Evolutionary conservation across 2,888 invertebrate species (phyloP), one percentile per base, ranked within the genome.

Genomic region (Ctenicera cuprea): DNA sequence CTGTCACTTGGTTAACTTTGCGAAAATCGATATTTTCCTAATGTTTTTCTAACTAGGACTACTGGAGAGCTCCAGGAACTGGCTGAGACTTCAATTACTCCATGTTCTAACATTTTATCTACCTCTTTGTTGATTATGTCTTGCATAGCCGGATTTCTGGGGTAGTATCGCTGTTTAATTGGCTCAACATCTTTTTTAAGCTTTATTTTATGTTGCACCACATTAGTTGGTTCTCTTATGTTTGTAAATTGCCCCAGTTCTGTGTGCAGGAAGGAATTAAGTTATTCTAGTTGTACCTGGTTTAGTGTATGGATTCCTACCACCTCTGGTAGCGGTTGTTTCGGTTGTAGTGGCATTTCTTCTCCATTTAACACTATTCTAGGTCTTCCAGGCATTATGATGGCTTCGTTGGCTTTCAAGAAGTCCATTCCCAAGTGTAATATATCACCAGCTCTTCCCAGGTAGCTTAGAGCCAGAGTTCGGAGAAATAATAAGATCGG

Each of bases 1-100:
- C 71, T 59, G 12, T 76, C 69, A 78, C 76, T 0, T 67, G 64
- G 61, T n/a, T n/a, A n/a, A n/a, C n/a, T n/a, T n/a, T n/a, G n/a
- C n/a, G n/a, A n/a, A n/a, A n/a, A n/a, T n/a, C n/a, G n/a, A n/a
- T n/a, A n/a, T 43, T 61, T 37, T 20, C 74, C 43, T 3, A 18
- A 11, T 22, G 50, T 68, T 37, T 71, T 71, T 26, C 41, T 69
- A 0, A 69, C 69, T 0, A 69, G n/a, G n/a, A n/a, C n/a, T n/a
- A n/a, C n/a, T n/a, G n/a, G n/a, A n/a, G n/a, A n/a, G n/a, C n/a
- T n/a, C 0, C 2, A 73, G 69, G 73, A 48, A 37, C 72, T 71
- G 9, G 33, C 5, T 5, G 72, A 66, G 0, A 43, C 66, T 22
- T 71, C 59, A 14, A 63, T 52, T 9, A 54, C n/a, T 30, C 45